Conservation (phyloP, 2,113 vertebrate genomes). For the Phodopus roborovskii region DNA sequence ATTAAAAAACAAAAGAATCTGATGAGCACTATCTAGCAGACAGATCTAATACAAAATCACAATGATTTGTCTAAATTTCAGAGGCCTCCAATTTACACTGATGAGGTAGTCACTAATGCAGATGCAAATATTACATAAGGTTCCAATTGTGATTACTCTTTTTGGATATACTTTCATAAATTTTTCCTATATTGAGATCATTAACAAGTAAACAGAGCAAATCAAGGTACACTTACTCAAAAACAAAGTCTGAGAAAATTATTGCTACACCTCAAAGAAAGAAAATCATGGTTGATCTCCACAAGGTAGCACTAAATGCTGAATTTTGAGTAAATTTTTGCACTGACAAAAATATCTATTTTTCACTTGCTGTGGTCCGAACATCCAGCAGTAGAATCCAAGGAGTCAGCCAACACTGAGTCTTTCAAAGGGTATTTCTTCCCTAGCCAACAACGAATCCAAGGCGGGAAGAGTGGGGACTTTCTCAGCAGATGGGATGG, state of each 20-base stretch:
- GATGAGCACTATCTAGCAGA: neutral
- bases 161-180: neutral
- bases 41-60: neutral
- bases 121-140: neutral
- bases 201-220: constrained; percentile 7
- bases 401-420: neutral
- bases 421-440: constrained; percentile 48
- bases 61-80: constrained; percentile 7
- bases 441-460: constrained; percentile 25
- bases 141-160: neutral
- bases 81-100: neutral
- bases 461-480: constrained; percentile 46
- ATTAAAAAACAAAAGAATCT: neutral
- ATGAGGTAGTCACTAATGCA: neutral
- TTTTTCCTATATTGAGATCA: neutral
- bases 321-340: neutral
- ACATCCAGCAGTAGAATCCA: constrained; percentile 7
- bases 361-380: neutral
- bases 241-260: neutral
- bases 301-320: neutral
- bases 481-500: constrained; percentile 59
- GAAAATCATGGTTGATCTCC: neutral
- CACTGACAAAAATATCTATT: neutral
- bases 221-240: neutral
- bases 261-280: neutral